These are phyloP conservation scores for Acanthosoma haemorrhoidale DNA, from an alignment of 2,888 invertebrate genomes.

Conservation along the genomic window DNA sequence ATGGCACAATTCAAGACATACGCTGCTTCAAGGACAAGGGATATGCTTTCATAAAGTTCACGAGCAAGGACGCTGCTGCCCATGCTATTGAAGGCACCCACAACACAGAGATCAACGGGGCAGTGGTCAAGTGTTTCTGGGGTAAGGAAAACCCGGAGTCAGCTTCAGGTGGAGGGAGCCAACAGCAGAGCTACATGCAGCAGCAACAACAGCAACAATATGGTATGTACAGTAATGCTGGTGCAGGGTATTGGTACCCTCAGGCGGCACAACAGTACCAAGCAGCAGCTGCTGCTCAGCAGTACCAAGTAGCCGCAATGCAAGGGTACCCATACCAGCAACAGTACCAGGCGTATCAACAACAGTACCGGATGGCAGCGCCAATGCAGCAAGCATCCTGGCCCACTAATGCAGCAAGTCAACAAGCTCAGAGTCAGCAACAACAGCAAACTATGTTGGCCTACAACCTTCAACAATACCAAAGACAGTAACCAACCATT, in stretches of 20 bases:
- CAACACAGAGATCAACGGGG: constrained; percentile 92
- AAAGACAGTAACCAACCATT: neutral
- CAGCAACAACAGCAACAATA: constrained; percentile 40
- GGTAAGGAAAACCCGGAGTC: constrained; percentile 67
- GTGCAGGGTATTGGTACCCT: constrained; percentile 82
- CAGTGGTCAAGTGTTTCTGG: constrained; percentile 98
- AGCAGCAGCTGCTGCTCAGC: constrained; percentile 67
- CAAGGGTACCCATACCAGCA: constrained; percentile 22
- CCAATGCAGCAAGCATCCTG: neutral
- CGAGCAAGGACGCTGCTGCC: constrained; percentile 93
- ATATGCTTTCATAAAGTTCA: constrained; percentile 96
- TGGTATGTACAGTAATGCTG: constrained; percentile 46
- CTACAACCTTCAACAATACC: neutral
- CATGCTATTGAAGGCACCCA: constrained; percentile 95
- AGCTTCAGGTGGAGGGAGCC: constrained; percentile 28
- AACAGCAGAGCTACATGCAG: constrained; percentile 38
- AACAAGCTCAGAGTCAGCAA: neutral
- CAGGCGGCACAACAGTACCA: constrained; percentile 56
- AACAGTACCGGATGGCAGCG: neutral
- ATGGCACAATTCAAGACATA: constrained; percentile 93
- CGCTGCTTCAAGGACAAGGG: constrained; percentile 99
- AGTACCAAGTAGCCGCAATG: constrained; percentile 43
- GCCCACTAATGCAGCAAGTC: neutral
- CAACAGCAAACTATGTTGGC: neutral
- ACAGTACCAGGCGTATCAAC: constrained; percentile 29